phyloP scores from a whole-genome alignment of 2,888 invertebrate species.

The Altica lythri region DNA sequence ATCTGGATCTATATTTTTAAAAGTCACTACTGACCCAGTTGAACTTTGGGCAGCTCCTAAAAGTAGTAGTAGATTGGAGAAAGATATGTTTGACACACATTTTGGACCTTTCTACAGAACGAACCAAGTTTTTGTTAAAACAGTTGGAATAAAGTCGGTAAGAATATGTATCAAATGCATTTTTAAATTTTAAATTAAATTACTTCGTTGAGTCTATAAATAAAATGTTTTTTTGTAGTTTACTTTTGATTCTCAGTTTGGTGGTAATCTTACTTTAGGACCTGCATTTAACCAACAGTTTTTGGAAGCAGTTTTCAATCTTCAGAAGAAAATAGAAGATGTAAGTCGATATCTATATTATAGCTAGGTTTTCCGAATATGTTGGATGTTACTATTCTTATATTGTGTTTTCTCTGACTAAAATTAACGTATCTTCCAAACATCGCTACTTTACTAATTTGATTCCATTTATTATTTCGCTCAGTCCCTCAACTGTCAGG shows the following conservation, averaged over 20 bases:
- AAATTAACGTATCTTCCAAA: no score
- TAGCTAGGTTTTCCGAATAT: no score
- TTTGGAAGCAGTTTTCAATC: constrained; percentile 69
- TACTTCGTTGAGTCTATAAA: neutral
- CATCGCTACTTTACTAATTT: no score
- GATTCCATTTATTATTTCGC: no score
- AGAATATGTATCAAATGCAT: constrained; percentile 35
- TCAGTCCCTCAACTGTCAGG: no score
- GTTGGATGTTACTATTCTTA: no score
- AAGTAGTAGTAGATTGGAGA: constrained; percentile 80
- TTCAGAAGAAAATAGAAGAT: constrained; percentile 70
- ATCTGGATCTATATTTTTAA: constrained; percentile 69
- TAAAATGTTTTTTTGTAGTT: constrained; percentile 43
- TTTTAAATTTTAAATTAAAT: neutral
- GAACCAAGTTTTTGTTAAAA: constrained; percentile 84
- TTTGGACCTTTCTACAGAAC: constrained; percentile 91
- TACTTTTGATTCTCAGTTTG: constrained; percentile 39
- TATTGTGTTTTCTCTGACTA: no score
- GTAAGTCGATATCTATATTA: no score
- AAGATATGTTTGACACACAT: constrained; percentile 83
- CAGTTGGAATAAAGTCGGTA: constrained; percentile 63
- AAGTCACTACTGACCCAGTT: constrained; percentile 85
- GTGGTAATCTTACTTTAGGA: constrained; percentile 64
- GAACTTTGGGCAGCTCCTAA: constrained; percentile 90
- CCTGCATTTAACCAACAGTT: constrained; percentile 82